Evolutionary conservation across 2,797 vertebrate species (phyloP).

Genomic region (Microctenopoma steveboyesi): DNA sequence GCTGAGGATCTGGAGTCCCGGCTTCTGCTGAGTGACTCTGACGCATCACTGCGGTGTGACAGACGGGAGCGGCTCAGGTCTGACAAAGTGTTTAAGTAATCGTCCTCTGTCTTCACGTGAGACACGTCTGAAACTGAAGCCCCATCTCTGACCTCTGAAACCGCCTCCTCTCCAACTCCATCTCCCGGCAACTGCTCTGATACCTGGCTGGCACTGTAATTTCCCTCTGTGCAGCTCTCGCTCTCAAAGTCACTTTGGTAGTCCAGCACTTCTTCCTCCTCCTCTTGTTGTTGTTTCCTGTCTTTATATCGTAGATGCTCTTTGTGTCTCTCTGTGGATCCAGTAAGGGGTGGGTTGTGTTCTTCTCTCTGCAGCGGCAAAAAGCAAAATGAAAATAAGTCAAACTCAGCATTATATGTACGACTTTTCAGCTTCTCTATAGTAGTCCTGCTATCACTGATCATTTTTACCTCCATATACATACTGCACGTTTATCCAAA

Average conservation of each 20-base stretch:
- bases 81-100: constrained; percentile 38
- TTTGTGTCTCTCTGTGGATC: constrained; percentile 4
- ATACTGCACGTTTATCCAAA: too few relatives aligned
- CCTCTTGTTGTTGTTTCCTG: constrained; percentile 7
- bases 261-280: constrained; percentile 13
- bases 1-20: constrained; percentile 27
- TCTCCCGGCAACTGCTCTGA: constrained; percentile 78
- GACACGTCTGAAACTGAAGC: constrained; percentile 47
- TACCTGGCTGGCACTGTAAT: constrained; percentile 66
- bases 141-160: constrained; percentile 27
- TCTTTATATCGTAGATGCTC: neutral
- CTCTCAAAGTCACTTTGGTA: constrained; percentile 78
- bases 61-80: constrained; percentile 15
- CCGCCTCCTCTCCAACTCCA: constrained; percentile 33
- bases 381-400: neutral
- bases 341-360: neutral
- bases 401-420: neutral
- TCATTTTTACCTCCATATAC: too few relatives aligned
- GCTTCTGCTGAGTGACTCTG: constrained; percentile 15
- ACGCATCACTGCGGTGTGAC: constrained; percentile 10
- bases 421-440: too few relatives aligned
- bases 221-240: constrained; percentile 42
- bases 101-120: constrained; percentile 10
- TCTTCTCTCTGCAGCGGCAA: constrained; percentile 30
- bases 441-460: too few relatives aligned